Evolutionary conservation across 2,113 vertebrate genomes (phyloP).

Genomic region (Leucosticte australis): DNA sequence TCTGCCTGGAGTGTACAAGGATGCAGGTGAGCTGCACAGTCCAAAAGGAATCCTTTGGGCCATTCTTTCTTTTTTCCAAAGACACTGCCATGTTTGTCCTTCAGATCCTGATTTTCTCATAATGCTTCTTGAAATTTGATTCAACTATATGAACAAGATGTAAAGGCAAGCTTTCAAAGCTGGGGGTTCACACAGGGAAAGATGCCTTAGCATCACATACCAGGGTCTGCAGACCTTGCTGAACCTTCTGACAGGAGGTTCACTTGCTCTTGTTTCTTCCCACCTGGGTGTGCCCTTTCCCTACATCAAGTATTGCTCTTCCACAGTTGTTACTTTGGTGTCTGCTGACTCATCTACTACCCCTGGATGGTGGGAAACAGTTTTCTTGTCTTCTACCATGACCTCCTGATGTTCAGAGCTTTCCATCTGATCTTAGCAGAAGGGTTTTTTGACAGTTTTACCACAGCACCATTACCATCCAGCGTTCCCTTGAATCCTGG

Average conservation of each 20-base stretch:
- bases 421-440: background rate
- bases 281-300: background rate
- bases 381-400: background rate
- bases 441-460: background rate
- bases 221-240: background rate
- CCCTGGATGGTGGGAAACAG: background rate
- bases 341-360: background rate
- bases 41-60: background rate
- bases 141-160: background rate
- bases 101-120: background rate
- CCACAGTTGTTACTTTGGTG: background rate
- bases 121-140: background rate
- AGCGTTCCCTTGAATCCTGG: background rate
- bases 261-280: background rate
- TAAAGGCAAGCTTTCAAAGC: background rate
- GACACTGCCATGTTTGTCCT: background rate
- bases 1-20: background rate
- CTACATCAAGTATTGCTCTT: background rate
- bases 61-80: background rate
- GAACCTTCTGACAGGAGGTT: background rate
- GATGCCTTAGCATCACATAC: background rate
- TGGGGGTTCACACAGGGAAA: rapidly evolving
- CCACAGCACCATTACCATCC: background rate
- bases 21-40: background rate
- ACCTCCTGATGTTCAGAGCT: background rate